These are phyloP conservation scores for Lathamus discolor DNA, from an alignment of 2,113 vertebrate genomes.

Conservation along the genomic window DNA sequence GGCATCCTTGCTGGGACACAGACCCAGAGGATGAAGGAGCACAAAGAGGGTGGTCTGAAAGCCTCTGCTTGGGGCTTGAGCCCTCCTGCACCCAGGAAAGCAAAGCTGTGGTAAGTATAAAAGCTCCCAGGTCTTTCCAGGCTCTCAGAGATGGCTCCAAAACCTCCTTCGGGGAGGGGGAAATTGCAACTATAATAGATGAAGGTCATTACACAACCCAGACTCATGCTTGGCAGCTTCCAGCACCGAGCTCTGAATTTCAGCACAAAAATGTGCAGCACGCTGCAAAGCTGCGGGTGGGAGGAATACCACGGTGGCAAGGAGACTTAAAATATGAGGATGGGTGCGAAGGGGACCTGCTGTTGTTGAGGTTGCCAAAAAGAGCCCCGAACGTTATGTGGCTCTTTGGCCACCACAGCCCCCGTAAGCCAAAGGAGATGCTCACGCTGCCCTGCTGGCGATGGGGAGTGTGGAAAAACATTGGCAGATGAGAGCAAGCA, in stretches of 20 bases:
- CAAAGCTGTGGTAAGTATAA: neutral
- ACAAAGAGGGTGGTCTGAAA: neutral
- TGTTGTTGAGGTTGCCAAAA: accelerated
- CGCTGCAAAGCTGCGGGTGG: neutral
- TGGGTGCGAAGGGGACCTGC: neutral
- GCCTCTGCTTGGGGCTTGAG: neutral
- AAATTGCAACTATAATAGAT: neutral
- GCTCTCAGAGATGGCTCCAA: neutral
- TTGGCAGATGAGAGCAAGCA: conserved; percentile 10
- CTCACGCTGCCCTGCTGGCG: neutral
- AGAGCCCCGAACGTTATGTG: neutral
- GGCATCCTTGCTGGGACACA: neutral
- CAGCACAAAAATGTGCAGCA: conserved; percentile 35
- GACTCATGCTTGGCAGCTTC: conserved; percentile 22
- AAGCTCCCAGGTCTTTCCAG: neutral
- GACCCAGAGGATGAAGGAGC: neutral
- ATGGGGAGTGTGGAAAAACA: neutral
- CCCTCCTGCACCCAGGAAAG: neutral
- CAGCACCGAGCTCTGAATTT: neutral
- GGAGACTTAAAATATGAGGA: neutral
- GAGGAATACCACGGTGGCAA: neutral
- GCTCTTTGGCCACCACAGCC: neutral
- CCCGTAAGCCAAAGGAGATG: neutral
- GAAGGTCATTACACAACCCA: conserved; percentile 12
- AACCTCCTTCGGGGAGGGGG: neutral